A percentile compares a stretch with the other conserved stretches of the same genome.
Conservation (phyloP, 2,113 vertebrate genomes). For the Accipiter virgatus region DNA sequence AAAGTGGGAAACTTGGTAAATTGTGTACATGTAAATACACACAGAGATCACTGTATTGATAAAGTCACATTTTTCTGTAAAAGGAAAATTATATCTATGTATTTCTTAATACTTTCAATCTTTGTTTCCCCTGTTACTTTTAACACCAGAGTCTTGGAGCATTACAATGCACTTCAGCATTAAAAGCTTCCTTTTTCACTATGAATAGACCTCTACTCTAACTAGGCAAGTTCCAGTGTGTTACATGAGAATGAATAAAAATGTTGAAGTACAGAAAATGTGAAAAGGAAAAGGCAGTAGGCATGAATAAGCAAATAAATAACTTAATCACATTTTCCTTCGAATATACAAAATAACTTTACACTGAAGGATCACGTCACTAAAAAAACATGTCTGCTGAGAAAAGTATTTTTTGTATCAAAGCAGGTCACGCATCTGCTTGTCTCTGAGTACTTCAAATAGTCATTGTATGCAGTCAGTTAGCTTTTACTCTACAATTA, state of each 20-base stretch:
- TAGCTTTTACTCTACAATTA: slow-evolving; percentile 5
- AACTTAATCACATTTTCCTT: neutral
- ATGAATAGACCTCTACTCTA: neutral
- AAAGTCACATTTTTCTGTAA: neutral
- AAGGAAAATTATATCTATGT: neutral
- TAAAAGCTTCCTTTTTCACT: slow-evolving; percentile 26
- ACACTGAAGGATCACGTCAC: neutral
- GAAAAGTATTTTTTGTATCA: neutral
- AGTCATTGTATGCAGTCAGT: neutral
- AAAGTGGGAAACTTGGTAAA: neutral
- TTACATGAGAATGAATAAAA: neutral
- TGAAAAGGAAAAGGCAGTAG: neutral
- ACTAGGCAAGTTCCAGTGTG: neutral
- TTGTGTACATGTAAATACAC: neutral
- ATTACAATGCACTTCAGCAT: neutral
- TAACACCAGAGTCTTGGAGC: neutral
- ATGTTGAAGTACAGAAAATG: neutral
- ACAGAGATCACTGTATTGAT: neutral
- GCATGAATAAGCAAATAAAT: slow-evolving; percentile 5
- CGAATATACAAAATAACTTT: neutral
- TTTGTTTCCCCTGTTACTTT: neutral
- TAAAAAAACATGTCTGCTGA: neutral
- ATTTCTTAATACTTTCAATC: neutral
- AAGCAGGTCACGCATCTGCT: slow-evolving; percentile 36
- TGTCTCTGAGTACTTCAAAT: slow-evolving; percentile 40